Conservation (phyloP, 2,888 invertebrate genomes). For the Dicyrtomina minuta region DNA sequence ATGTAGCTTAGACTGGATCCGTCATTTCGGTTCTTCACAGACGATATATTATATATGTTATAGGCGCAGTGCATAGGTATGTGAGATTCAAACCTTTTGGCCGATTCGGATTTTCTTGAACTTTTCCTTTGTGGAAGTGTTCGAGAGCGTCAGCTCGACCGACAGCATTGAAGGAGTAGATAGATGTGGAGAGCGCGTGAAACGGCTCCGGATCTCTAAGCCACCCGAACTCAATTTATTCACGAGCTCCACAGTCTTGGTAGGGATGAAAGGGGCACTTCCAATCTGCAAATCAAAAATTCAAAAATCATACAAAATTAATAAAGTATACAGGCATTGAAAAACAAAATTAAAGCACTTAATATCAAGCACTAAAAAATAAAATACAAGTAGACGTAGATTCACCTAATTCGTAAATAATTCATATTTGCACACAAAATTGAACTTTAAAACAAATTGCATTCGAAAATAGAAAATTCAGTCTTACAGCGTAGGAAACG, state of each 20-base stretch:
- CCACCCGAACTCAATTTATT: constrained; percentile 69
- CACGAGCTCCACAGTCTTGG: constrained; percentile 66
- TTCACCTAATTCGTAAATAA: too few relatives aligned
- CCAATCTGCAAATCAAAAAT: constrained; percentile 63
- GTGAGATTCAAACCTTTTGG: constrained; percentile 67
- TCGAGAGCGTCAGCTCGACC: constrained; percentile 76
- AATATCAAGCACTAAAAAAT: background rate
- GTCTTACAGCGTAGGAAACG: too few relatives aligned
- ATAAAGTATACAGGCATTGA: background rate
- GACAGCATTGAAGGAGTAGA: too few relatives aligned
- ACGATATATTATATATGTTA: too few relatives aligned
- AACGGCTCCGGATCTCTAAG: constrained; percentile 62
- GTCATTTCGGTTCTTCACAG: too few relatives aligned
- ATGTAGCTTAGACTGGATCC: too few relatives aligned
- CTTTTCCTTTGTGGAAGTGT: constrained; percentile 65
- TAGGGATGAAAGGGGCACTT: constrained; percentile 64
- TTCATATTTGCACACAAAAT: too few relatives aligned
- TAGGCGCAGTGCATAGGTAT: background rate
- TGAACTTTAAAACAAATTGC: too few relatives aligned
- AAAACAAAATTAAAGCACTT: background rate
- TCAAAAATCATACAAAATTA: too few relatives aligned
- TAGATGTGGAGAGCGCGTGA: constrained; percentile 76
- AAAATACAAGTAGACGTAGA: background rate
- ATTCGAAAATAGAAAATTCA: too few relatives aligned
- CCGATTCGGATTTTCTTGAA: constrained; percentile 70